Base-by-base conservation (phyloP, 2,888 invertebrate species). In the Nephrotoma guestfalica region DNA sequence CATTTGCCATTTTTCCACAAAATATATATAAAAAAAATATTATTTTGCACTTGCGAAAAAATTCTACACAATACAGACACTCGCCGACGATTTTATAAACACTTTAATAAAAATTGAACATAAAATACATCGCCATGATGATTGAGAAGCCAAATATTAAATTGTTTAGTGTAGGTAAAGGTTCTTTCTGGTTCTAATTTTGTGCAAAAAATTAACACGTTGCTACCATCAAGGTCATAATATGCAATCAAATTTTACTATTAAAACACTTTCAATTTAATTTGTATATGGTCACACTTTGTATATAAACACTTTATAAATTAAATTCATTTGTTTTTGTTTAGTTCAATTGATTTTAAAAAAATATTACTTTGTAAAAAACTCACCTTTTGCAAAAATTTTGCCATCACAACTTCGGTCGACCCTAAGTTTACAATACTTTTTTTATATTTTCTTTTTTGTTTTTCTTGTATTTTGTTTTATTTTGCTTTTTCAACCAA, bases 381-480 rank as follows among this genome's bases (percentile, higher is more conserved):
- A 94, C 95, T 95, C 94, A 95, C 95, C 95, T 94, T 94, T 94
- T 93, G 94, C 93, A 94, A 94, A 94, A 94, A 92, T 94, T 94
- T 94, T 94, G 94, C 94, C 95, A 95, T 95, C 94, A 94, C 95
- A 94, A 88, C 87, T 87, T 87, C 86, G 87, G 86, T 87, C 87
- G 86, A 87, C 87, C 83, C 51, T 43, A 86, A 51, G 57, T 51
- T 51, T 86, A 86, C 45, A 43, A 43, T 85, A 85, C 18, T 45
- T 45, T 30, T 85, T 85, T 11, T 85, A 84, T 84, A 15, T 41
- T 41, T 41, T 42, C 5, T 41, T 41, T 84, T 84, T 41, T 84
- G 41, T 84, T 42, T 41, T 30, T 30, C 71, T 71, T 71, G 71
- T 71, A 71, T 71, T 71, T 71, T 71, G 71, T 71, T 71, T 71